Evolutionary conservation across 2,113 vertebrate genomes (phyloP), one percentile per base, ranked within the genome.

Genomic region (Propithecus coquereli): DNA sequence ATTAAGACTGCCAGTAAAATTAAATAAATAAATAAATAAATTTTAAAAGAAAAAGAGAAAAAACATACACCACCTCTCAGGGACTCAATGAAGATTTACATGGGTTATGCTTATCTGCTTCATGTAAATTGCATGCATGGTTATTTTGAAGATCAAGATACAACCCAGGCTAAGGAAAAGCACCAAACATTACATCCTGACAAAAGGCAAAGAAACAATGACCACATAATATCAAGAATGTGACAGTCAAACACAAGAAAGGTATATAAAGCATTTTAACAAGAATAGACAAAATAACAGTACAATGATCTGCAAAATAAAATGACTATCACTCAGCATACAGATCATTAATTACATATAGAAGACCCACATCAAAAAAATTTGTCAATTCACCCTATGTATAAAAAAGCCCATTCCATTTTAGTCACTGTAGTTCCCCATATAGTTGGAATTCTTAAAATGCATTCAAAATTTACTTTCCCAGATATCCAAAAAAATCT

Each of bases 1-100:
- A 96, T 94, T 96, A 98, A 93, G 57, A 66, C 87, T 70, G 96
- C 92, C 92, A 96, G 73, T 52, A 47, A 97, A 43, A 94, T 89
- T 76, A 76, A 47, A 95, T 87, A 95, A 88, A 93, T 88, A 91
- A 95, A 94, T 91, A 87, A 90, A 71, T 57, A 65, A 79, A 45
- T 95, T 96, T 97, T 40, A 6, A 96, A 96, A 73, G 30, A 40
- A 59, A 89, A 88, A 73, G 34, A 25, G 18, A 22, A 66, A 66
- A 97, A 94, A 91, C 94, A 96, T 93, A 97, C 59, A 95, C 89
- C 90, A 77, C 90, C 90, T 94, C 90, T 97, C 87, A 94, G 94
- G 82, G 95, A 97, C 77, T 92, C 95, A 96, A 74, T 87, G 52
- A 97, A 97, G 91, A 97, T 97, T 97, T 98, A 96, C 85, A 94